phyloP scores from a whole-genome alignment of 2,888 invertebrate genomes.

The Eumerus sabulonum region DNA sequence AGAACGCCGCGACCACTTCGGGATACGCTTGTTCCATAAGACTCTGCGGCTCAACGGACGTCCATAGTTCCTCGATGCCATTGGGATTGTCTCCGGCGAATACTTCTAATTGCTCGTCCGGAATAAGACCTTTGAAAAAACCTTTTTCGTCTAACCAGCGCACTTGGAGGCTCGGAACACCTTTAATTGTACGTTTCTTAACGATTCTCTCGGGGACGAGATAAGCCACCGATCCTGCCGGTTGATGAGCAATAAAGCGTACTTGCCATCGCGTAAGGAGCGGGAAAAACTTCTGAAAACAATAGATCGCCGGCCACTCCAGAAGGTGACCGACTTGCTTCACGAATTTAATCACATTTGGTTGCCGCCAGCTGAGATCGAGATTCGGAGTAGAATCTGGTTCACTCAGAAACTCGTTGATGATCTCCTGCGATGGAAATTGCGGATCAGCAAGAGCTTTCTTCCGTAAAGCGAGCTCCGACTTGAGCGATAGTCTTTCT shows the following conservation, averaged over 20 bases:
- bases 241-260: slow-evolving; percentile 53
- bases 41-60: slow-evolving; percentile 85
- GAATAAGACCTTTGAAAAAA: slow-evolving; percentile 82
- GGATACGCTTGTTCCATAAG: slow-evolving; percentile 83
- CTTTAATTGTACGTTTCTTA: slow-evolving; percentile 81
- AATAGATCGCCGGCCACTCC: slow-evolving; percentile 87
- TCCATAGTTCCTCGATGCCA: slow-evolving; percentile 80
- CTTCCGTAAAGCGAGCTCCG: slow-evolving; percentile 84
- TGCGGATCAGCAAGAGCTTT: slow-evolving; percentile 83
- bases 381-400: slow-evolving; percentile 71
- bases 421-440: slow-evolving; percentile 85
- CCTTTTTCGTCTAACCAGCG: slow-evolving; percentile 83
- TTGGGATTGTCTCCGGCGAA: slow-evolving; percentile 79
- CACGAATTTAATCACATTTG: slow-evolving; percentile 85
- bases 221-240: slow-evolving; percentile 68
- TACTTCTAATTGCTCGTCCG: slow-evolving; percentile 81
- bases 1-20: slow-evolving; percentile 81
- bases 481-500: slow-evolving; percentile 83
- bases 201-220: slow-evolving; percentile 81
- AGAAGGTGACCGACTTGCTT: slow-evolving; percentile 84
- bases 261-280: slow-evolving; percentile 88
- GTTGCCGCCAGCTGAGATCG: slow-evolving; percentile 83
- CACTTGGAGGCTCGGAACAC: slow-evolving; percentile 86
- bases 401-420: slow-evolving; percentile 17
- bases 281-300: slow-evolving; percentile 88